phyloP scores from a whole-genome alignment of 2,797 vertebrate genomes.

The Brachyrhaphis roseni region DNA sequence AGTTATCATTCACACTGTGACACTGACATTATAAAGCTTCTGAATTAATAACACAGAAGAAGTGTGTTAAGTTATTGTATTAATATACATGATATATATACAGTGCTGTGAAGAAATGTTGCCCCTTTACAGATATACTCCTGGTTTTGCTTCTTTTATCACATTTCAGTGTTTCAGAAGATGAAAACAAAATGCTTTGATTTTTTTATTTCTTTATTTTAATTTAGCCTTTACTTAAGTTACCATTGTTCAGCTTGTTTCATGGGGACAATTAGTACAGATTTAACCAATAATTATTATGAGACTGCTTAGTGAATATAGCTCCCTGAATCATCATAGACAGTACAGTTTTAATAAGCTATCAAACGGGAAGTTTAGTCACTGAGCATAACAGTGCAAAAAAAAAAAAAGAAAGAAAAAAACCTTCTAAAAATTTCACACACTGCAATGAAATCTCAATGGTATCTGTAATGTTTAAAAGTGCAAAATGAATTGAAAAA shows the following conservation, averaged over 20 bases:
- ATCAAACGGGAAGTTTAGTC: neutral
- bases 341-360: neutral
- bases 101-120: too few species aligned
- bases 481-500: neutral
- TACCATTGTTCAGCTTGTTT: neutral
- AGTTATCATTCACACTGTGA: too few species aligned
- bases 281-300: neutral
- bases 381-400: neutral
- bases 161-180: too few species aligned
- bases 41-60: too few species aligned
- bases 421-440: neutral
- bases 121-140: too few species aligned
- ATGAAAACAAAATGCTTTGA: too few species aligned
- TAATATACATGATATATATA: too few species aligned
- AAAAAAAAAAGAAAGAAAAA: neutral
- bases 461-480: neutral
- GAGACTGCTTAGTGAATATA: neutral
- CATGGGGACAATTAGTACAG: neutral
- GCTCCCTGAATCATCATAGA: neutral
- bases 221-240: too few species aligned
- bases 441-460: neutral
- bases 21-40: too few species aligned
- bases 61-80: too few species aligned
- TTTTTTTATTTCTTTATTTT: too few species aligned
- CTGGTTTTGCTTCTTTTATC: too few species aligned